phyloP scores from a whole-genome alignment of 2,888 invertebrate genomes.

The Caenorhabditis sinica region DNA sequence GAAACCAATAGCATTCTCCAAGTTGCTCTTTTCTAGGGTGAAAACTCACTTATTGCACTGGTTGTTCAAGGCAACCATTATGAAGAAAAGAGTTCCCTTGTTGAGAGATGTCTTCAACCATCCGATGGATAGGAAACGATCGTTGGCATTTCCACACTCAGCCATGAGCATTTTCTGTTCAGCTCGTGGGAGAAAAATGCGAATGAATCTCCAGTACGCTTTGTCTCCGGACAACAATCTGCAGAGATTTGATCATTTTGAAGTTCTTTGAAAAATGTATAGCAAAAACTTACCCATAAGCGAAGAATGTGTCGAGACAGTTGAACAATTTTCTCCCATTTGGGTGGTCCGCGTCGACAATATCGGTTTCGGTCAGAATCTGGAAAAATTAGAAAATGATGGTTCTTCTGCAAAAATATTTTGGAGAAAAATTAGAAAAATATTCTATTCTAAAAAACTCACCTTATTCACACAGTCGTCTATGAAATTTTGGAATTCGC shows the following conservation, averaged over 20 bases:
- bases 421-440: neutral
- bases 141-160: slow-evolving; percentile 71
- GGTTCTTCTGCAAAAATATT: no score
- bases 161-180: slow-evolving; percentile 74
- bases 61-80: slow-evolving; percentile 73
- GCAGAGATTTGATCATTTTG: slow-evolving; percentile 35
- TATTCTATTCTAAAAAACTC: slow-evolving; percentile 26
- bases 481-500: slow-evolving; percentile 64
- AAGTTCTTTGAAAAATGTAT: neutral
- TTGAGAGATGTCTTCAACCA: slow-evolving; percentile 81
- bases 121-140: slow-evolving; percentile 75
- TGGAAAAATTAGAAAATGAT: no score
- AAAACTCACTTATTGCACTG: slow-evolving; percentile 55
- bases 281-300: slow-evolving; percentile 71
- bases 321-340: slow-evolving; percentile 71
- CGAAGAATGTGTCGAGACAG: slow-evolving; percentile 74
- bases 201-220: slow-evolving; percentile 78
- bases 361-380: slow-evolving; percentile 67
- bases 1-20: slow-evolving; percentile 14
- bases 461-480: slow-evolving; percentile 51
- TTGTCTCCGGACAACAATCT: slow-evolving; percentile 73
- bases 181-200: slow-evolving; percentile 76
- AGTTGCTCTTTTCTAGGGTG: neutral
- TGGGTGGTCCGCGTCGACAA: slow-evolving; percentile 65
- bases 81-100: slow-evolving; percentile 77